Base-by-base conservation (phyloP, 2,888 invertebrate genomes). In the Mongoloraphidia duomilia region DNA sequence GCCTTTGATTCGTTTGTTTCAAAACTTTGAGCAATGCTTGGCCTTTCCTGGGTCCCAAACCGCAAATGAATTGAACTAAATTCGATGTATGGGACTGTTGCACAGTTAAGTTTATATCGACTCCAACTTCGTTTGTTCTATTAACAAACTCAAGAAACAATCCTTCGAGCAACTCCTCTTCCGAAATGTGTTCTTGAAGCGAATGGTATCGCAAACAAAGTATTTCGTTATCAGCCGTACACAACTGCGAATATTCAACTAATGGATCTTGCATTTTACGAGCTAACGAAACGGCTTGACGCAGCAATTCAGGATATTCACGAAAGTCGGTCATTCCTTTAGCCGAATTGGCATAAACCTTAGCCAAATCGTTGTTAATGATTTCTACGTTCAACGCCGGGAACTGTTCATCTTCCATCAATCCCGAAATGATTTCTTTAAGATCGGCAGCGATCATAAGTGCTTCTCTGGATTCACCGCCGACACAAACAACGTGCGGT, bases 61-160 rank as follows among this genome's bases (percentile, higher is more conserved):
- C 98, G 65, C 95, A 95, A 14, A 98, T 85, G 65, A 97, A 99
- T 68, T 98, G 98, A 5, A 98, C 78, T 44, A 97, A 66, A 62
- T 90, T 85, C 0, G 87, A 79, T 0, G 91, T 89, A 58, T 96
- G 84, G 0, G 89, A 80, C 51, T 89, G 88, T 52, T 90, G 80
- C 0, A 97, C 86, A 0, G 94, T 90, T 60, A 88, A 77, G 64
- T 98, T 98, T 9, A 98, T 82, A 61, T 98, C 97, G 0, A 98
- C 93, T 8, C 97, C 97, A 1, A 97, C 96, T 74, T 97, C 97
- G 64, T 97, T 98, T 0, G 95, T 90, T 47, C 93, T 76, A 64
- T 95, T 96, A 2, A 97, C 89, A 61, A 88, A 88, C 71, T 97
- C 95, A 48, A 92, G 68, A 54, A 86, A 82, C 6, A 97, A 73